Conservation (phyloP, 2,888 invertebrate species). For the Coleophora deauratella region DNA sequence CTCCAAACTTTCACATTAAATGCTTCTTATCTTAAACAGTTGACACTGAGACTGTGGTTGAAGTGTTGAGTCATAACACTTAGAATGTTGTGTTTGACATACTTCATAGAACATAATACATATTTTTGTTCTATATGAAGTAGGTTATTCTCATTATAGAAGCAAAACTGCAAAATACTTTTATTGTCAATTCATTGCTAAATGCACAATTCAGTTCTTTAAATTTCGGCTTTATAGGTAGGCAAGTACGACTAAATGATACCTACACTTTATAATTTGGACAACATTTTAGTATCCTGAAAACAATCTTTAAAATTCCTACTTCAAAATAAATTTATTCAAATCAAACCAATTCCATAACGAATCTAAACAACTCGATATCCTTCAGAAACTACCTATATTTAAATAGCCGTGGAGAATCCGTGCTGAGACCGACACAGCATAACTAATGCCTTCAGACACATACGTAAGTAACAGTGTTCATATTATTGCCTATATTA, state of each 20-base stretch:
- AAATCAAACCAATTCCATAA: conserved; percentile 25
- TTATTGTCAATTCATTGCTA: no score
- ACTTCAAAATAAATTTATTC: conserved; percentile 24
- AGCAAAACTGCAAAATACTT: no score
- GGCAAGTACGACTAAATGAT: no score
- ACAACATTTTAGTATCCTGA: background rate
- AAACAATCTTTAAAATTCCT: conserved; percentile 1
- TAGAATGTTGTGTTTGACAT: no score
- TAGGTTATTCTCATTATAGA: no score
- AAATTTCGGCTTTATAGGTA: no score
- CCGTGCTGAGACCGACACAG: conserved; percentile 38
- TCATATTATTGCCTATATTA: conserved; percentile 29
- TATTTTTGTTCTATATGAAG: no score
- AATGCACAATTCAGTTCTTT: no score
- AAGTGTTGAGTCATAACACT: no score
- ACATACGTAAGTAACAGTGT: conserved; percentile 62
- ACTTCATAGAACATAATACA: no score
- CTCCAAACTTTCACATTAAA: conserved; percentile 7
- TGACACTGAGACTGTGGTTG: background rate
- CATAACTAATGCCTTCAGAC: conserved; percentile 70
- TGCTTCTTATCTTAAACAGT: no score
- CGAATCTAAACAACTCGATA: conserved; percentile 38
- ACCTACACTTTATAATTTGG: no score
- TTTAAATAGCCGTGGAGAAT: conserved; percentile 38
- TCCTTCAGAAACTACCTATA: conserved; percentile 37